Conservation (phyloP, 2,113 vertebrate genomes). For the Cyanistes caeruleus region DNA sequence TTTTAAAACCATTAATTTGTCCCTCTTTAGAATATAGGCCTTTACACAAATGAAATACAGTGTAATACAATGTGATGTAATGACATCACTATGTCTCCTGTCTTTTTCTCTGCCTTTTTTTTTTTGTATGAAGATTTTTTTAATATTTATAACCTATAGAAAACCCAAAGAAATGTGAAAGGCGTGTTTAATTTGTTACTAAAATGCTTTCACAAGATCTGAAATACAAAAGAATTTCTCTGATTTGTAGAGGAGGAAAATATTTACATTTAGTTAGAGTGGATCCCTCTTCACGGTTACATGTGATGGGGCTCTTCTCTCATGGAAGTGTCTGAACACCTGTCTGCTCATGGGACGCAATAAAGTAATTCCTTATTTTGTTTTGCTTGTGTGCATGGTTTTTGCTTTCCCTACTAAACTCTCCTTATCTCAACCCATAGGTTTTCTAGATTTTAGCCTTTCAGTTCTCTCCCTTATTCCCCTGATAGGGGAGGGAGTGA, state of each 20-base stretch:
- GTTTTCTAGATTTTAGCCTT: neutral
- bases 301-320: accelerated
- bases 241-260: neutral
- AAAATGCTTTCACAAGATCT: neutral
- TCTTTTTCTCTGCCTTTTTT: neutral
- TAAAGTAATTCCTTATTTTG: neutral
- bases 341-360: neutral
- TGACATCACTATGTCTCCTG: neutral
- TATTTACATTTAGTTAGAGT: neutral
- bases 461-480: neutral
- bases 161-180: neutral
- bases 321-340: neutral
- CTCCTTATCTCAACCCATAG: neutral
- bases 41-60: neutral
- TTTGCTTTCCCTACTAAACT: neutral
- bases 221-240: neutral
- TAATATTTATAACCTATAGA: neutral
- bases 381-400: neutral
- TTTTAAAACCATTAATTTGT: neutral
- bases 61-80: neutral
- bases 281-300: neutral
- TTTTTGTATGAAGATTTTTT: neutral
- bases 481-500: neutral
- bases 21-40: neutral
- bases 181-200: neutral